Percentiles rank a stretch among this genome's conserved stretches.
phyloP scores from a whole-genome alignment of 2,888 invertebrate species.

The Drosophila suboccidentalis region DNA sequence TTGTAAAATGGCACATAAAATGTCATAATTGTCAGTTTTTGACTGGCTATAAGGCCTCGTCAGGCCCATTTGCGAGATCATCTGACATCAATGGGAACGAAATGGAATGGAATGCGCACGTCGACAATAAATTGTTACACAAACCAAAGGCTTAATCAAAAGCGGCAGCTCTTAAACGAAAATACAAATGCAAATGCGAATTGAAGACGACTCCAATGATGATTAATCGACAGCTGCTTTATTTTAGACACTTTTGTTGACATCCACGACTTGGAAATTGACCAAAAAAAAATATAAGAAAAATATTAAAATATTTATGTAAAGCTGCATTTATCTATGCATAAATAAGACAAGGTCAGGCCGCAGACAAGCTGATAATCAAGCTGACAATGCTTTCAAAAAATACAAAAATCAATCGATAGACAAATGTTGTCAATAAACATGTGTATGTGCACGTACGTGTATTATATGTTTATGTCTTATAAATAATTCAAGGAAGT shows the following conservation, averaged over 20 bases:
- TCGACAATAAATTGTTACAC: constrained; percentile 66
- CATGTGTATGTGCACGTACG: constrained; percentile 1
- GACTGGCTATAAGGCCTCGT: constrained; percentile 27
- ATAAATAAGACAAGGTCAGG: constrained; percentile 71
- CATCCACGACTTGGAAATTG: constrained; percentile 30
- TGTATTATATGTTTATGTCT: constrained; percentile 8
- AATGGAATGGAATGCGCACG: constrained; percentile 53
- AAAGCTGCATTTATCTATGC: constrained; percentile 50
- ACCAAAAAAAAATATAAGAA: constrained; percentile 8
- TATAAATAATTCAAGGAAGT: constrained; percentile 78
- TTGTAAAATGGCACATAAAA: constrained; percentile 68
- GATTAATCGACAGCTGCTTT: constrained; percentile 67
- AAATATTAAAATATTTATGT: constrained; percentile 44
- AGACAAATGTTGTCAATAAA: constrained; percentile 21
- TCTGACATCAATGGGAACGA: constrained; percentile 56
- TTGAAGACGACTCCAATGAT: constrained; percentile 50
- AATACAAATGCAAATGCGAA: constrained; percentile 47
- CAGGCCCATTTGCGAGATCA: constrained; percentile 45
- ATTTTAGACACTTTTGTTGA: constrained; percentile 69
- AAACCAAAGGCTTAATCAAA: constrained; percentile 45
- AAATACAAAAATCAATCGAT: constrained; percentile 15
- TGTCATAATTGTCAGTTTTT: constrained; percentile 72
- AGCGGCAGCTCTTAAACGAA: constrained; percentile 30
- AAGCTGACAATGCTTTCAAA: constrained; percentile 55
- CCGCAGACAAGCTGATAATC: constrained; percentile 31